Conservation (phyloP, 2,888 invertebrate genomes). For the Apomyelois bistriatella region DNA sequence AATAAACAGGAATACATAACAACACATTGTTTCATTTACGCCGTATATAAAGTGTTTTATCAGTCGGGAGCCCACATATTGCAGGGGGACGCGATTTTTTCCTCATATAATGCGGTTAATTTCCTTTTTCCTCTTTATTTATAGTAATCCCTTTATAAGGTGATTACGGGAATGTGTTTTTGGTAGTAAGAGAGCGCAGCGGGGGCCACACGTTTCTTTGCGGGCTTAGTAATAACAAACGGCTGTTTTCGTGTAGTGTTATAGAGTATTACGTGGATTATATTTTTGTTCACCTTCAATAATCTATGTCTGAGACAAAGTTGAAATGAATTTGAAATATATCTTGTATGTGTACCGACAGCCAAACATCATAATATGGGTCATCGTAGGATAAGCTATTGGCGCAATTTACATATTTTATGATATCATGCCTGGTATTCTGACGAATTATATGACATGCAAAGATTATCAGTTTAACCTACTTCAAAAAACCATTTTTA, state of each 20-base stretch:
- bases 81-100: conserved; percentile 73
- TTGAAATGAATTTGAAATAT: no score
- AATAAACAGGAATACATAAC: conserved; percentile 57
- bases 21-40: conserved; percentile 73
- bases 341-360: no score
- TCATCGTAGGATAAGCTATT: no score
- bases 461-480: no score
- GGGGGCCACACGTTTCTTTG: conserved; percentile 57
- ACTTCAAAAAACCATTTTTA: no score
- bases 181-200: conserved; percentile 77
- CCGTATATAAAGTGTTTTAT: conserved; percentile 74
- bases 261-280: background rate
- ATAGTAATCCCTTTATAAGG: conserved; percentile 81
- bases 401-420: no score
- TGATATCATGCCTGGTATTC: no score
- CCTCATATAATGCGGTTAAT: conserved; percentile 77
- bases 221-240: conserved; percentile 32
- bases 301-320: conserved; percentile 17
- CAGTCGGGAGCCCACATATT: conserved; percentile 76
- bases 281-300: background rate
- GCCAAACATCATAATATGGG: no score
- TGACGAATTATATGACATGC: no score
- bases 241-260: background rate
- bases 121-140: conserved; percentile 80
- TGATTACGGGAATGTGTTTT: conserved; percentile 80